Evolutionary conservation across 2,888 invertebrate species (phyloP).

Genomic region (Drosophila phalerata): DNA sequence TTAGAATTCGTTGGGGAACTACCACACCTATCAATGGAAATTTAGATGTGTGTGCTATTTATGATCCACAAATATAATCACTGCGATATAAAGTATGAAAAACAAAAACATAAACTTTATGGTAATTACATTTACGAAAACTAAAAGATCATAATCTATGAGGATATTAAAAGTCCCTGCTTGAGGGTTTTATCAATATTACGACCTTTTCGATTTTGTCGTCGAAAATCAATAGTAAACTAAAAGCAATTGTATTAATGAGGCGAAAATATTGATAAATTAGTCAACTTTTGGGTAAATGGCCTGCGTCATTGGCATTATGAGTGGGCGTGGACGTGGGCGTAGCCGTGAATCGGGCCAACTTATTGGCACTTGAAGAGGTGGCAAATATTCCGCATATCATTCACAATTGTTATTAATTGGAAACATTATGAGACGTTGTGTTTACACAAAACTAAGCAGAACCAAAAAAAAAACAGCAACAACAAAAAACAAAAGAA

Average conservation of each 20-base stretch:
- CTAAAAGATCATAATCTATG: neutral
- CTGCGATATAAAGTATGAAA: neutral
- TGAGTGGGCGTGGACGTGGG: neutral
- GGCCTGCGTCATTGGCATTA: slow-evolving; percentile 40
- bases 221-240: slow-evolving; percentile 16
- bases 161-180: neutral
- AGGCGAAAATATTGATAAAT: slow-evolving; percentile 37
- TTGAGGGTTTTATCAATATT: neutral
- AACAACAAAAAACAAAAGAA: slow-evolving; percentile 4
- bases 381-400: slow-evolving; percentile 50
- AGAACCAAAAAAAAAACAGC: slow-evolving; percentile 12
- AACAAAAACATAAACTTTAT: neutral
- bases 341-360: slow-evolving; percentile 13
- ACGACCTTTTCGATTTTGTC: neutral
- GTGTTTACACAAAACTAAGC: slow-evolving; percentile 64
- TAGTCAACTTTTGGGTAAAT: slow-evolving; percentile 24
- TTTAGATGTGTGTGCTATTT: neutral
- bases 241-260: slow-evolving; percentile 21
- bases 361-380: slow-evolving; percentile 37
- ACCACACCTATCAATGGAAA: neutral
- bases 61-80: neutral
- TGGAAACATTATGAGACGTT: slow-evolving; percentile 67
- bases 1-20: slow-evolving; percentile 3
- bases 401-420: slow-evolving; percentile 75
- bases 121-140: neutral